Evolutionary conservation across 2,797 vertebrate genomes (phyloP), one percentile per base, ranked within the genome.

Genomic region (Aphelocoma californica): DNA sequence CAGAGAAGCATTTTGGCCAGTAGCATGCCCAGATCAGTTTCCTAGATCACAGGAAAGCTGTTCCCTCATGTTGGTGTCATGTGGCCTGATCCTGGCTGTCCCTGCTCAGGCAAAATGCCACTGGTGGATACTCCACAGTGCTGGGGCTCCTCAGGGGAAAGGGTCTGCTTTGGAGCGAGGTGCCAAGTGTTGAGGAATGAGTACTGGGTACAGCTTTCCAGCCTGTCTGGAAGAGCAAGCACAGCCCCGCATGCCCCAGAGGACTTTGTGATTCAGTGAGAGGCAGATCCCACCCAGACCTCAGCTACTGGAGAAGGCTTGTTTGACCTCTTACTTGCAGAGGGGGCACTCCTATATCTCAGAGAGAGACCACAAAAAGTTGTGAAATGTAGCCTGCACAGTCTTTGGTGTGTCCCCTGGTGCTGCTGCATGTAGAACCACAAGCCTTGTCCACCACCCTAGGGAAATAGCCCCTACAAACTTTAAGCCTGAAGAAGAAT

Each of bases 31-130:
- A 57, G 88, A 88, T 93, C 53, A 58, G 28, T 61, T 92, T 96
- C 48, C n/a, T 53, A 85, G 70, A 95, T 95, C 83, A 95, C 70
- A 94, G 64, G 18, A 71, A 92, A 71, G 23, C 57, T 82, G 17
- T 57, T 91, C 56, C 51, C 36, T 77, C 16, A 6, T 38, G 9
- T 32, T 87, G 61, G 91, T 90, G 71, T 88, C 71, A 24, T 51
- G 42, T 93, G 71, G 66, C 56, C 45, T 85, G 60, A 82, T 92
- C 60, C 81, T 79, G 66, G 42, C 60, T 47, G 36, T 53, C 60
- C 32, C 64, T 73, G 73, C 73, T 93, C 32, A 71, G 25, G 67
- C 71, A 85, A 90, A 94, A 96, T 95, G 34, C 66, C 92, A 77
- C 60, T 28, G 60, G 17, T 57, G 73, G 45, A 77, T 92, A 45